These are phyloP conservation scores for Hesperia comma DNA, from an alignment of 2,888 invertebrate genomes.

Conservation along the genomic window DNA sequence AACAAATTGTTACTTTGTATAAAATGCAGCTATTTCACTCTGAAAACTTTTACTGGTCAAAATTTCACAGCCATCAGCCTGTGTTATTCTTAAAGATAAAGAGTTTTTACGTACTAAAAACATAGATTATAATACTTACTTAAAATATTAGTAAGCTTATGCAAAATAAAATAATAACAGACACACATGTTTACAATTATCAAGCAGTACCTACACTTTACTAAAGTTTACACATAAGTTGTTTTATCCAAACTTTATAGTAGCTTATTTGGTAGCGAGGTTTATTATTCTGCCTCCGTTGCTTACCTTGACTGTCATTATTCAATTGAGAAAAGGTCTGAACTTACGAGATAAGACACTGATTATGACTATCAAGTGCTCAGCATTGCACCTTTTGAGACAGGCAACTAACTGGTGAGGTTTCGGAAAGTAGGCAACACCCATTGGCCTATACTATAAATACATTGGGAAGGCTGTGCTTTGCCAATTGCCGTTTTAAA, in stretches of 20 bases:
- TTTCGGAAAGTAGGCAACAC: neutral
- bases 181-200: too few relatives aligned
- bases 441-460: neutral
- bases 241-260: conserved; percentile 5
- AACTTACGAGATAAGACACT: conserved; percentile 20
- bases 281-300: conserved; percentile 27
- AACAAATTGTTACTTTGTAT: too few relatives aligned
- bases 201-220: neutral
- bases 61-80: too few relatives aligned
- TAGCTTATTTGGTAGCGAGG: conserved; percentile 8
- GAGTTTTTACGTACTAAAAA: too few relatives aligned
- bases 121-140: too few relatives aligned
- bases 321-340: conserved; percentile 52
- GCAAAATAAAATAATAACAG: too few relatives aligned
- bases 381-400: conserved; percentile 4
- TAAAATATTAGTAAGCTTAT: too few relatives aligned
- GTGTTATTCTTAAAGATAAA: too few relatives aligned
- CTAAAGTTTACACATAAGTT: neutral
- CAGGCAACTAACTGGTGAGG: neutral
- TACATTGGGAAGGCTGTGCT: neutral
- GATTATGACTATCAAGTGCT: conserved; percentile 29
- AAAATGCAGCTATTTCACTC: too few relatives aligned
- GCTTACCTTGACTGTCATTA: conserved; percentile 55
- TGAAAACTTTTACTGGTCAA: too few relatives aligned
- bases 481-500: conserved; percentile 15